Base-by-base conservation (phyloP, 1,140 invertebrate genomes). In the Trichoplusia ni region DNA sequence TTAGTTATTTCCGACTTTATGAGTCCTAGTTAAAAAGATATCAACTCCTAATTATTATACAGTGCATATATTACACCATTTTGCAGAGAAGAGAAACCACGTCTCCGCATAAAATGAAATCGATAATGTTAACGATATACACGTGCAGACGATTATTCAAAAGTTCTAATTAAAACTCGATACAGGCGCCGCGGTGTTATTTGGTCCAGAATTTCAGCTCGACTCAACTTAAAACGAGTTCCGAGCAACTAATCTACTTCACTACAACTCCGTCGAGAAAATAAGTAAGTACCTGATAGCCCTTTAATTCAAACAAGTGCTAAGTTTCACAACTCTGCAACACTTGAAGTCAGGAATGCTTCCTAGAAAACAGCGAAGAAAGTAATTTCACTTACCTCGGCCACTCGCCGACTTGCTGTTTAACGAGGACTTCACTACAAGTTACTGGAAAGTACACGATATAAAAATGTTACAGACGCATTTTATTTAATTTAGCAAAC, bases 341-440 rank as follows among this genome's bases (percentile, higher is more conserved):
- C 7, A 46, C 29, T 27, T 27, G 25, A 29, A 27, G 44, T 16
- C 44, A 6, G 27, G 0, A 51, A n/a, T 33, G 47, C 47, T 51
- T 29, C 18, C 25, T 8, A 29, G n/a, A 49, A 49, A 51, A 23
- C 19, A 51, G 35, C 16, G n/a, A 16, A 14, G 13, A 38, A 56
- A 40, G 51, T 56, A 40, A 38, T 56, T 40, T 56, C 33, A 56
- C 23, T 38, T 56, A 56, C 35, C 35, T 56, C 8, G n/a, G 8
- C 35, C 21, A 56, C 35, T 56, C n/a, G 2, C 16, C 23, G 21
- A 4, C 31, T 38, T 56, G 18, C 51, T 16, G 21, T 56, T 56
- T 56, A 56, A 56, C 40, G 35, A 40, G 23, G 16, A 16, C 51
- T 49, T 31, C 3, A 31, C 25, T 49, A 18, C 4, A 14, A 49